These are phyloP conservation scores for Lymantria monacha DNA, from an alignment of 2,888 invertebrate genomes.

Conservation along the genomic window DNA sequence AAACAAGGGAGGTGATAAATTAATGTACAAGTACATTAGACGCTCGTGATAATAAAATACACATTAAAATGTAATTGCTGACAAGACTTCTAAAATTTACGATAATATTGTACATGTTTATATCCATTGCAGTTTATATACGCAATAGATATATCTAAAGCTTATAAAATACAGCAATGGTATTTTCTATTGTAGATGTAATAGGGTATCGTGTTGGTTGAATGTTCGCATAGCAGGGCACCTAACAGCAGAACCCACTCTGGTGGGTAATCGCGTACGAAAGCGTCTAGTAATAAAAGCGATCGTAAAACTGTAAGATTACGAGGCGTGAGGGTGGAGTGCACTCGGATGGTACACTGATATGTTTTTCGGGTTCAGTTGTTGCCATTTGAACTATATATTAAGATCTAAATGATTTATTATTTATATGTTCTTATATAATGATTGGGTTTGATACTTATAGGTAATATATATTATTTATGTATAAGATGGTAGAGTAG, in stretches of 20 bases:
- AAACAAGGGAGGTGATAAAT: constrained; percentile 79
- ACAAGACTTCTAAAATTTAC: constrained; percentile 44
- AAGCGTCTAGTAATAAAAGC: constrained; percentile 81
- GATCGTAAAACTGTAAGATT: constrained; percentile 80
- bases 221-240: constrained; percentile 56
- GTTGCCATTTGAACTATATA: constrained; percentile 44
- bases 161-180: constrained; percentile 46
- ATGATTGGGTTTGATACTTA: too few species aligned
- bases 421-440: constrained; percentile 10
- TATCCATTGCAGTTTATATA: constrained; percentile 39
- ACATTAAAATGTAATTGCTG: constrained; percentile 79
- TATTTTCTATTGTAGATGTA: constrained; percentile 30
- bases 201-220: constrained; percentile 40
- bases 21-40: constrained; percentile 79
- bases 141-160: too few species aligned
- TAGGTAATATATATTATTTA: too few species aligned
- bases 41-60: constrained; percentile 77
- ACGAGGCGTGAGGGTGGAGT: constrained; percentile 73
- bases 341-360: constrained; percentile 75
- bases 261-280: constrained; percentile 81
- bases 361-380: constrained; percentile 69
- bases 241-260: constrained; percentile 82
- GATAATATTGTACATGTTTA: constrained; percentile 5
- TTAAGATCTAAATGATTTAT: constrained; percentile 62
- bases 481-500: too few species aligned